Conservation (phyloP, 2,888 invertebrate species). For the Zygogramma bicolorata region DNA sequence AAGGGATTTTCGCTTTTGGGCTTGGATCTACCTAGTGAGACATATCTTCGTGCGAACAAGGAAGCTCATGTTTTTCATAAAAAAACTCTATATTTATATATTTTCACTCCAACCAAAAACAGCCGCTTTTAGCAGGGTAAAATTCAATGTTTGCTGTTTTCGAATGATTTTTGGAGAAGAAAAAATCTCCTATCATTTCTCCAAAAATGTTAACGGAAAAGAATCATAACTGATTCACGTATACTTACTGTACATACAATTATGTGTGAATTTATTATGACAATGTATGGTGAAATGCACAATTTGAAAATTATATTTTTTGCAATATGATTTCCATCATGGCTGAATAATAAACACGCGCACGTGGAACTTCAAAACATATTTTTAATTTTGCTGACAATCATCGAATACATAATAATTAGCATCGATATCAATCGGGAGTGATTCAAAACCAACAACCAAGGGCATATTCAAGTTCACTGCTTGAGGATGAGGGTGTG, state of each 20-base stretch:
- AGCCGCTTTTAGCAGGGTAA: constrained; percentile 33
- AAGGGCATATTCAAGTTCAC: too few relatives aligned
- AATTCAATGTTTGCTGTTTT: constrained; percentile 20
- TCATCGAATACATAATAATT: too few relatives aligned
- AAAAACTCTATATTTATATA: constrained; percentile 20
- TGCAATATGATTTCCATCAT: too few relatives aligned
- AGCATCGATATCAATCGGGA: too few relatives aligned
- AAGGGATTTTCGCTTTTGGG: too few relatives aligned
- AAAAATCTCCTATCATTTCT: background rate
- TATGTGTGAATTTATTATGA: constrained; percentile 41
- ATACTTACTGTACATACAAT: constrained; percentile 37
- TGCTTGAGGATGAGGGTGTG: too few relatives aligned
- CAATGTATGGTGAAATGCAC: constrained; percentile 43
- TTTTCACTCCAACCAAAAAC: constrained; percentile 3
- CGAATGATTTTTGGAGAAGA: background rate
- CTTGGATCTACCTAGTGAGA: too few relatives aligned
- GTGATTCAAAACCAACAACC: too few relatives aligned
- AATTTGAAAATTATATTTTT: background rate
- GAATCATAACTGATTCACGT: constrained; percentile 23
- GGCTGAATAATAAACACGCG: too few relatives aligned
- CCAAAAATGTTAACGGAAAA: constrained; percentile 15
- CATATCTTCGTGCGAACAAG: background rate
- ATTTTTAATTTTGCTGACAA: too few relatives aligned
- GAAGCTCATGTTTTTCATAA: background rate
- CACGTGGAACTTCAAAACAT: too few relatives aligned